phyloP scores from a whole-genome alignment of 2,113 vertebrate species.

The Hipposideros armiger region DNA sequence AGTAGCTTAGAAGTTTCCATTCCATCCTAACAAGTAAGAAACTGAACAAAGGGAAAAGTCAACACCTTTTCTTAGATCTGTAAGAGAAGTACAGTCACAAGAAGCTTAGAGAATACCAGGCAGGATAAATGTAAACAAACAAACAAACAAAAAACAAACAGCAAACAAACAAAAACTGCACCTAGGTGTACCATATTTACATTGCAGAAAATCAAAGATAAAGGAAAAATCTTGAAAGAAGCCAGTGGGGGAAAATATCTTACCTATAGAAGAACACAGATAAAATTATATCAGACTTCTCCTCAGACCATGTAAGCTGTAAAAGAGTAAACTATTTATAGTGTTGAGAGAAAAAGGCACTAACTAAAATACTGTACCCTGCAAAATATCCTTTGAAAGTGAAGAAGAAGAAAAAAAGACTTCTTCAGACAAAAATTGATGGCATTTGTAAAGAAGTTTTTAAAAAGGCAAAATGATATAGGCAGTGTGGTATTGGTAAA shows the following conservation, averaged over 20 bases:
- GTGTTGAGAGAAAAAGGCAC: not conserved
- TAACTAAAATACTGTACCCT: not conserved
- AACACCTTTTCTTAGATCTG: not conserved
- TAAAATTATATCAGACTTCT: not conserved
- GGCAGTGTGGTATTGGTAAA: not conserved
- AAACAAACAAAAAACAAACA: not conserved
- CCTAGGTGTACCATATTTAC: not conserved
- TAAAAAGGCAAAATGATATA: not conserved
- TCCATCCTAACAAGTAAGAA: not conserved
- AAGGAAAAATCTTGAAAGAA: not conserved
- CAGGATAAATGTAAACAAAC: not conserved
- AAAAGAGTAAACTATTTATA: not conserved
- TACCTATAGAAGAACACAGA: not conserved
- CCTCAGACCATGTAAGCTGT: not conserved
- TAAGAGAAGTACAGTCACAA: not conserved
- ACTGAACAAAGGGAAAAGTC: not conserved
- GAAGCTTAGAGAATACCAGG: not conserved
- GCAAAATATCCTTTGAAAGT: not conserved
- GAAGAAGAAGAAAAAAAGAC: not conserved
- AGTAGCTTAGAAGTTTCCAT: not conserved
- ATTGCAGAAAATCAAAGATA: not conserved
- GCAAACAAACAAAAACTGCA: not conserved
- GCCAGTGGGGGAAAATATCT: not conserved
- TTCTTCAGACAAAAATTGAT: not conserved
- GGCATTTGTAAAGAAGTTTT: not conserved